Evolutionary conservation across 2,797 vertebrate species (phyloP).

Genomic region (Cephalopachus bancanus): DNA sequence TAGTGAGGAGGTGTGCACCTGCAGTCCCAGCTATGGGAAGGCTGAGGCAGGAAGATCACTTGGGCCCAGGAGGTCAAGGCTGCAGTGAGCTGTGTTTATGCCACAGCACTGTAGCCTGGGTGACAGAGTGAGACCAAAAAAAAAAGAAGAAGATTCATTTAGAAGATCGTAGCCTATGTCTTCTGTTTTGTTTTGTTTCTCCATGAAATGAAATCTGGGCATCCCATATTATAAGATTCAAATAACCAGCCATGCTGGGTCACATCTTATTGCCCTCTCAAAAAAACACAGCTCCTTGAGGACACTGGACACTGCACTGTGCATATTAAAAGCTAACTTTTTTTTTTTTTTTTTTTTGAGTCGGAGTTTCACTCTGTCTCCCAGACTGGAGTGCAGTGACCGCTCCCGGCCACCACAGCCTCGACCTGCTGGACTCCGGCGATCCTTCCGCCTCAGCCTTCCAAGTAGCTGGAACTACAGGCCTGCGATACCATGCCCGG

Average conservation of each 20-base stretch:
- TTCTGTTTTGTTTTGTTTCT: slow-evolving; percentile 8
- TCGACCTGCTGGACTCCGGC: too few relatives aligned
- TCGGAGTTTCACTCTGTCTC: too few relatives aligned
- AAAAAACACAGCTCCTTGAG: slow-evolving; percentile 19
- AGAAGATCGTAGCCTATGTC: slow-evolving; percentile 24
- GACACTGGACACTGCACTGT: neutral
- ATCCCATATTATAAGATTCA: slow-evolving; percentile 28
- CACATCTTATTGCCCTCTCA: slow-evolving; percentile 33
- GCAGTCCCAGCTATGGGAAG: neutral
- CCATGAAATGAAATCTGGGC: slow-evolving; percentile 59
- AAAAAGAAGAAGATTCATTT: slow-evolving; percentile 33
- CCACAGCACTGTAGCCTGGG: too few relatives aligned
- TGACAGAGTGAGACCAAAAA: too few relatives aligned
- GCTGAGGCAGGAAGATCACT: neutral
- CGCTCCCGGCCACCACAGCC: too few relatives aligned
- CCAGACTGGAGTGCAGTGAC: too few relatives aligned
- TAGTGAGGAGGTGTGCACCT: neutral
- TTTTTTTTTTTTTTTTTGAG: too few relatives aligned
- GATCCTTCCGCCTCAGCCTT: too few relatives aligned
- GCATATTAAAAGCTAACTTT: slow-evolving; percentile 44
- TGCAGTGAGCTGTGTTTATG: neutral
- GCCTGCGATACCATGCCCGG: too few relatives aligned
- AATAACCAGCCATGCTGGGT: slow-evolving; percentile 10
- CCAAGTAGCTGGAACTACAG: too few relatives aligned
- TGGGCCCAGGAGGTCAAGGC: neutral